Conservation (phyloP, 92 coral and sea anemone genomes). For the Palythoa caribaeorum region DNA sequence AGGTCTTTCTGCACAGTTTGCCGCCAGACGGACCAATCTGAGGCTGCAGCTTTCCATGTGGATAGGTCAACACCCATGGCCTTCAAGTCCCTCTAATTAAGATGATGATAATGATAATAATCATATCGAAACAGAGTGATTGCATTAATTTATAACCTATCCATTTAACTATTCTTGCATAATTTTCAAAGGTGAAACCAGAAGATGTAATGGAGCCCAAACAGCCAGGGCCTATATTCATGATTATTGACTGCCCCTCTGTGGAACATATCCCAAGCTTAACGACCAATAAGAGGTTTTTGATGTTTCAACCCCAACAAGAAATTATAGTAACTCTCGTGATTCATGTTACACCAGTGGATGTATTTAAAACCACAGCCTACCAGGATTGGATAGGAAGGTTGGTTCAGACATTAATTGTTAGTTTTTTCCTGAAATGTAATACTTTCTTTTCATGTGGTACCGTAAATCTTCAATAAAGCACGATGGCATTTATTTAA, state of each 20-base stretch:
- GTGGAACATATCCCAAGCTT: slow-evolving; percentile 61
- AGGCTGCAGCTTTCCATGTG: too few relatives aligned
- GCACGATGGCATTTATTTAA: too few relatives aligned
- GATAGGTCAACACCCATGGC: too few relatives aligned
- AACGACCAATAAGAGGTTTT: slow-evolving; percentile 58
- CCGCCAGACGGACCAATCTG: too few relatives aligned
- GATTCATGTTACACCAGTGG: slow-evolving; percentile 85
- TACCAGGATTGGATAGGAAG: slow-evolving; percentile 83
- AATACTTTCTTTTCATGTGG: background rate
- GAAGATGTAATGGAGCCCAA: slow-evolving; percentile 83
- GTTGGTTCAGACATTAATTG: slow-evolving; percentile 23
- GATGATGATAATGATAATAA: background rate
- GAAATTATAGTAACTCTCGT: slow-evolving; percentile 57
- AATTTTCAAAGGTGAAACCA: slow-evolving; percentile 69
- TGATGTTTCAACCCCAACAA: slow-evolving; percentile 23
- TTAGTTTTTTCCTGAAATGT: background rate
- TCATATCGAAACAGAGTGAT: background rate
- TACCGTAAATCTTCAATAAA: too few relatives aligned
- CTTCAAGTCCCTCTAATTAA: background rate
- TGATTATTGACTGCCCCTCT: slow-evolving; percentile 89
- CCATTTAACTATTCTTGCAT: background rate
- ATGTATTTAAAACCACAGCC: slow-evolving; percentile 60
- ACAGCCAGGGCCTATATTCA: slow-evolving; percentile 75
- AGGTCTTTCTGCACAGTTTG: too few relatives aligned
- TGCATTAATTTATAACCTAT: background rate